phyloP scores from a whole-genome alignment of 2,113 vertebrate species.

The Arenaria interpres region DNA sequence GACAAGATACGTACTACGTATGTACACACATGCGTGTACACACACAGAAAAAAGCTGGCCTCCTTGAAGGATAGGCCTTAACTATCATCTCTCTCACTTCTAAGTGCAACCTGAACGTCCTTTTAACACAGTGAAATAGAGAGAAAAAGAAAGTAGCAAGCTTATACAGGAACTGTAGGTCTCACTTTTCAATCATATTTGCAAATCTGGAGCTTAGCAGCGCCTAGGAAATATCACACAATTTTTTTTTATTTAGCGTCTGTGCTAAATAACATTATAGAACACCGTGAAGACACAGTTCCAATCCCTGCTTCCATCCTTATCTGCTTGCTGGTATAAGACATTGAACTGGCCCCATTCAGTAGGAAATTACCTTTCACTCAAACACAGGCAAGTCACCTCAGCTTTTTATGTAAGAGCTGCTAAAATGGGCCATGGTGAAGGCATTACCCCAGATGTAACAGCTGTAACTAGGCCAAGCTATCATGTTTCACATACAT shows the following conservation, averaged over 20 bases:
- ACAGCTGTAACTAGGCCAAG: background rate
- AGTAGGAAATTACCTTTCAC: background rate
- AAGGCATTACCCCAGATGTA: background rate
- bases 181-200: background rate
- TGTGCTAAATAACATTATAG: background rate
- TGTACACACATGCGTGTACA: background rate
- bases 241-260: background rate
- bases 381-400: background rate
- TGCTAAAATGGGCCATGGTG: background rate
- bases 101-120: background rate
- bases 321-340: background rate
- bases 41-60: background rate
- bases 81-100: background rate
- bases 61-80: background rate
- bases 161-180: background rate
- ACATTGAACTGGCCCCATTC: background rate
- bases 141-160: constrained; percentile 24
- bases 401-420: background rate
- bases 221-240: background rate
- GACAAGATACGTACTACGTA: background rate
- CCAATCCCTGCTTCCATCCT: background rate
- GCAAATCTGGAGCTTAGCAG: background rate
- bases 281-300: background rate
- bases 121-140: background rate
- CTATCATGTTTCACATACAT: background rate